Percentiles rank a stretch among this genome's conserved stretches.
Conservation (phyloP, 1,140 invertebrate genomes). For the Euglossa dilemma region DNA sequence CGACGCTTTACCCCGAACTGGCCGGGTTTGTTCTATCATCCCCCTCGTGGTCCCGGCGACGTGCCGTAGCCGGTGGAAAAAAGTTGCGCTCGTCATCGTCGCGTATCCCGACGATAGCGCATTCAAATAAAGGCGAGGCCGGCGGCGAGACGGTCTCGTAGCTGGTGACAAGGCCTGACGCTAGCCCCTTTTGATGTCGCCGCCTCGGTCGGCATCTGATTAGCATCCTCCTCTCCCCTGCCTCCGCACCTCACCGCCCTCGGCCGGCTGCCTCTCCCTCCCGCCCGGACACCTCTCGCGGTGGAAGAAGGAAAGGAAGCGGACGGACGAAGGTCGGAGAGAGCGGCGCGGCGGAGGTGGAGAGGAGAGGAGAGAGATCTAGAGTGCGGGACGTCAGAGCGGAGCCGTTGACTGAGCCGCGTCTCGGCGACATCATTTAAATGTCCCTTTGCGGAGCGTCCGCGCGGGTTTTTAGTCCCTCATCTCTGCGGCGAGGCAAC, state of each 20-base stretch:
- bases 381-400: conserved; percentile 60
- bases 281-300: neutral
- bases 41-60: neutral
- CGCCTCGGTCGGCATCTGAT: conserved; percentile 82
- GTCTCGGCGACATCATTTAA: conserved; percentile 81
- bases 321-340: conserved; percentile 13
- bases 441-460: conserved; percentile 77
- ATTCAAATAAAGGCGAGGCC: conserved; percentile 76
- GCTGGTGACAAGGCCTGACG: conserved; percentile 77
- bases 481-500: conserved; percentile 74
- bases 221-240: conserved; percentile 76
- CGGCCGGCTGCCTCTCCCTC: conserved; percentile 26
- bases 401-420: conserved; percentile 72
- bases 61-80: conserved; percentile 50
- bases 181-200: conserved; percentile 78
- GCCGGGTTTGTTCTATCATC: conserved; percentile 45
- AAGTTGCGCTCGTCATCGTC: conserved; percentile 65
- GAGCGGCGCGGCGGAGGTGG: neutral
- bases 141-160: conserved; percentile 36
- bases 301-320: conserved; percentile 17
- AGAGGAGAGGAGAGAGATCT: conserved; percentile 4
- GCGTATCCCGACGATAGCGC: conserved; percentile 70
- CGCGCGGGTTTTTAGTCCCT: conserved; percentile 79
- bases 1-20: conserved; percentile 38
- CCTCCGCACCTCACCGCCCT: conserved; percentile 24